Evolutionary conservation across 2,797 vertebrate species (phyloP).

Genomic region (Poeciliopsis gracilis): DNA sequence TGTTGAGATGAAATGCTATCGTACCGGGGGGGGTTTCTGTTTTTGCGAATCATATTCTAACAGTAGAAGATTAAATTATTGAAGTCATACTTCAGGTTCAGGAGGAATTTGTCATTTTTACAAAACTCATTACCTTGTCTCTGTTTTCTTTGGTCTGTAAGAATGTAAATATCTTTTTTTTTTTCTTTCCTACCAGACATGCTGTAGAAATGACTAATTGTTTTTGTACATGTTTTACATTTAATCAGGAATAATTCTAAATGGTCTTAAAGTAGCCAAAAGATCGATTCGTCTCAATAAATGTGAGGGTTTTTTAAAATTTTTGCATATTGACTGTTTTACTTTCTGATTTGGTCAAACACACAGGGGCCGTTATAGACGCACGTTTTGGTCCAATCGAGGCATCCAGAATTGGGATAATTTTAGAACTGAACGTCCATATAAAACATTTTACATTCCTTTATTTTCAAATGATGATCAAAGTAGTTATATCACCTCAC

Average conservation of each 20-base stretch:
- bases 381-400: neutral
- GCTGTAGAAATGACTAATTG: constrained; percentile 87
- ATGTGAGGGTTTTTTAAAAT: constrained; percentile 63
- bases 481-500: neutral
- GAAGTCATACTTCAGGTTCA: constrained; percentile 37
- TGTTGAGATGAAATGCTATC: constrained; percentile 17
- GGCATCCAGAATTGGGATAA: neutral
- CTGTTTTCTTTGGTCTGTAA: constrained; percentile 83
- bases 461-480: neutral
- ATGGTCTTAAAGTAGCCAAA: constrained; percentile 79
- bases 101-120: constrained; percentile 35
- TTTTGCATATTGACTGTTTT: constrained; percentile 39
- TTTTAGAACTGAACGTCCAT: neutral
- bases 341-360: constrained; percentile 26
- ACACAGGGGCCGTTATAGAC: neutral
- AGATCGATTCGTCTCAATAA: constrained; percentile 79
- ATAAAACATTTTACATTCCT: neutral
- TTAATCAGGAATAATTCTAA: constrained; percentile 75
- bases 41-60: constrained; percentile 26
- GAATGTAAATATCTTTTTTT: constrained; percentile 88
- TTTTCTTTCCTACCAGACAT: constrained; percentile 88
- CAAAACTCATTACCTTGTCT: constrained; percentile 49
- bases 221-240: constrained; percentile 82
- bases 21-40: neutral
- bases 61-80: constrained; percentile 27